A percentile compares a stretch with the other conserved stretches of the same genome.
phyloP scores from a whole-genome alignment of 1,140 invertebrate species.

The Lasioglossum albipes region DNA sequence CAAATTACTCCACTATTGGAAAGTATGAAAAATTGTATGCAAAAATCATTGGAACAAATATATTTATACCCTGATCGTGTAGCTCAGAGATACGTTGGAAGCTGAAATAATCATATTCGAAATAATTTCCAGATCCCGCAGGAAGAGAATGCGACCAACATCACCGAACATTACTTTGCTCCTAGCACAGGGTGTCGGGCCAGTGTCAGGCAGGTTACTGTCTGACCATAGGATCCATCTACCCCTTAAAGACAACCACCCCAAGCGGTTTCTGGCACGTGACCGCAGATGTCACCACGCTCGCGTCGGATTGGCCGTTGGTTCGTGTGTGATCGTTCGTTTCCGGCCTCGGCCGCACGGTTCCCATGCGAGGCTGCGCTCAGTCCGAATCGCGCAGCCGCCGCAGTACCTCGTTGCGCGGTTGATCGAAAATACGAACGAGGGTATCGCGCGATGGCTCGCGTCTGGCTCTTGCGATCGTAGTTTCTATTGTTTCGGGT shows the following conservation, averaged over 20 bases:
- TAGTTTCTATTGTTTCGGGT: not conserved
- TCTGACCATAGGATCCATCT: conserved; percentile 22
- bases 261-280: not conserved
- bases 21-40: no score
- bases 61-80: no score
- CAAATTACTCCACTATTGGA: no score
- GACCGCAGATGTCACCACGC: conserved; percentile 8
- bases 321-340: conserved; percentile 48
- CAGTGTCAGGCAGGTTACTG: not conserved
- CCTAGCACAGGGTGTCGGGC: no score
- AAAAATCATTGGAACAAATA: no score
- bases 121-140: no score
- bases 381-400: conserved; percentile 74
- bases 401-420: conserved; percentile 50
- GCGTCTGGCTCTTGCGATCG: not conserved
- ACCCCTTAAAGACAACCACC: not conserved
- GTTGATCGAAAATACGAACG: conserved; percentile 24
- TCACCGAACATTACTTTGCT: no score
- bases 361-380: conserved; percentile 69
- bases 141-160: no score
- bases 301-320: conserved; percentile 13
- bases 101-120: no score
- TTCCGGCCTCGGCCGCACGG: conserved; percentile 55
- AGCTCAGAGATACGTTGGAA: no score
- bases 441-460: not conserved